Conservation (phyloP, 2,888 invertebrate species). For the Cyrtodaria siliqua region DNA sequence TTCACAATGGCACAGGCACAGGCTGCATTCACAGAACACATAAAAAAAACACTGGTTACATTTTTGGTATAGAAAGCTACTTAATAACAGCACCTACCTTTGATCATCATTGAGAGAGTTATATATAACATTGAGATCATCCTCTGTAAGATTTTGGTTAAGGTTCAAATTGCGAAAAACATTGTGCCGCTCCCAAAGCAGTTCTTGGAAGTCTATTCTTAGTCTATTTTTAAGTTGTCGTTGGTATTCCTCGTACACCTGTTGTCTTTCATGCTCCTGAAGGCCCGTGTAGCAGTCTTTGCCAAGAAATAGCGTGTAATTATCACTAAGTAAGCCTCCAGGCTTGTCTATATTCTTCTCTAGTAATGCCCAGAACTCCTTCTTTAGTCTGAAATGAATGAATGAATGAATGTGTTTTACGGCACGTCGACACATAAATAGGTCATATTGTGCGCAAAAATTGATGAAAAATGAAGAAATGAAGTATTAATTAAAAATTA, state of each 20-base stretch:
- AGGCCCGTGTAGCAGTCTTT: constrained; percentile 97
- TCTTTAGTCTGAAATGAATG: constrained; percentile 91
- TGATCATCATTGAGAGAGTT: constrained; percentile 65
- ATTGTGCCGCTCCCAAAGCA: constrained; percentile 96
- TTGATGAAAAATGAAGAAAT: too few relatives aligned
- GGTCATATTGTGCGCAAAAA: too few relatives aligned
- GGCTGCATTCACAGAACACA: too few relatives aligned
- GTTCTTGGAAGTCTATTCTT: constrained; percentile 96
- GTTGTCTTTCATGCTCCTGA: constrained; percentile 95
- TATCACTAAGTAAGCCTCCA: constrained; percentile 96
- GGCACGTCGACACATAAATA: too few relatives aligned
- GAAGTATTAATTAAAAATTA: too few relatives aligned
- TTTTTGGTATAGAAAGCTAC: too few relatives aligned
- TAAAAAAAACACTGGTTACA: too few relatives aligned
- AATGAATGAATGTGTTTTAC: too few relatives aligned
- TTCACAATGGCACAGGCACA: too few relatives aligned
- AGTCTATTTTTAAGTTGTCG: constrained; percentile 90
- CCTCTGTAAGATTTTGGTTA: constrained; percentile 95
- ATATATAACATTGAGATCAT: constrained; percentile 92
- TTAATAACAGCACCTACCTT: constrained; percentile 43
- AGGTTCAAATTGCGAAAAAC: constrained; percentile 97
- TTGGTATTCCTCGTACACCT: constrained; percentile 98
- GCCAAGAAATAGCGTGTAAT: constrained; percentile 94
- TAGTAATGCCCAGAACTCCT: constrained; percentile 96
- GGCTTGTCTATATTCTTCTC: constrained; percentile 90